Base-by-base conservation (phyloP, 2,113 vertebrate species). In the Mastomys natalensis region DNA sequence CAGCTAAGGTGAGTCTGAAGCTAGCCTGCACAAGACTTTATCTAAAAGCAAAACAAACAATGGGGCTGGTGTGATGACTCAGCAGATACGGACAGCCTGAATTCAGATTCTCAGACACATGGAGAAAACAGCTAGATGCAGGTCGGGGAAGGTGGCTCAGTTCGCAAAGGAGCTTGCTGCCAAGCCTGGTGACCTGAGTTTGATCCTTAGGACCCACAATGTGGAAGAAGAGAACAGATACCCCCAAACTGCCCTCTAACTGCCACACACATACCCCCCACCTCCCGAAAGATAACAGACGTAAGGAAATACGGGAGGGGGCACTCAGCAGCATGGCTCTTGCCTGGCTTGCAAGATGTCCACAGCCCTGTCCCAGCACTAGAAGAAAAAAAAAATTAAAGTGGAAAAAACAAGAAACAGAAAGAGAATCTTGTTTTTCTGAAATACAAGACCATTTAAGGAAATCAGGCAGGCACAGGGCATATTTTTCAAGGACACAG, bases 381-480 rank as follows among this genome's bases (percentile, higher is more conserved):
- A 9, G 37, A 37, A 5, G n/a, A 1, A 5, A 62, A 81, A 84
- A 84, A 84, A 85, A 45, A 31, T 17, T 5, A 7, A 78, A 72
- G 70, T 77, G 24, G 24, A 74, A 91, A 93, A 96, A 96, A 88
- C 37, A 90, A 84, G 62, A 91, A 93, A 84, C 29, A 95, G 93
- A 95, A 53, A 26, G 34, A 72, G 40, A 34, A 55, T 80, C 55
- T 86, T 97, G 82, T 93, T 95, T 95, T 76, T 48, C 88, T 93
- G 60, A 95, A 95, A 92, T 68, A 95, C 92, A 93, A 95, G 76
- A 90, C 97, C 97, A 97, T 98, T 96, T 98, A 97, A 97, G 97
- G 97, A 96, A 97, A 96, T 94, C 58, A 66, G 95, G 85, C 80
- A 90, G 5, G 21, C 58, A 43, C 29, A 53, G 22, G 72, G 95